Percentiles rank a stretch among this genome's conserved stretches.
Conservation (phyloP, 2,113 vertebrate species). For the Lagopus leucura region DNA sequence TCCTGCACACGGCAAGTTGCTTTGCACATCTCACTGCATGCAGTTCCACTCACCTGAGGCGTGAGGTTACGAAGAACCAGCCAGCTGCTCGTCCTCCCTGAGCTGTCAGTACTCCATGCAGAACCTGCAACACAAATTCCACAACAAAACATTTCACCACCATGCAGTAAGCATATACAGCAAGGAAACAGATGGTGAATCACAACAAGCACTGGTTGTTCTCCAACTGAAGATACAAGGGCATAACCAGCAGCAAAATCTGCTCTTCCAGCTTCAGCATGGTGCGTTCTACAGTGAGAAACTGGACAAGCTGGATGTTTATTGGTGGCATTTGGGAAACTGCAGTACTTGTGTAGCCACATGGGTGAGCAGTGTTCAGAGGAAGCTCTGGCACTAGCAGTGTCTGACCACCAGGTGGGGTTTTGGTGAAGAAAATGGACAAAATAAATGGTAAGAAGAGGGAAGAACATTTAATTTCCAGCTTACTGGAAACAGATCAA, state of each 20-base stretch:
- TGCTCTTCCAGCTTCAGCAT: neutral
- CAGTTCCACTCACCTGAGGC: conserved; percentile 84
- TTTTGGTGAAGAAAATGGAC: neutral
- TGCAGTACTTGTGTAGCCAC: neutral
- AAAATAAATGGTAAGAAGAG: neutral
- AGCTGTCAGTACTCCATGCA: conserved; percentile 95
- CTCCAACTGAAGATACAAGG: neutral
- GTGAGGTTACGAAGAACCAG: conserved; percentile 98
- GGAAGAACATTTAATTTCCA: neutral
- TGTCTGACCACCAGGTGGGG: neutral
- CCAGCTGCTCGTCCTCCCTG: conserved; percentile 97
- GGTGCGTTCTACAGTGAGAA: neutral
- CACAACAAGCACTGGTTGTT: neutral
- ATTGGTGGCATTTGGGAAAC: neutral
- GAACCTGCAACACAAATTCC: conserved; percentile 80
- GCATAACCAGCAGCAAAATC: neutral
- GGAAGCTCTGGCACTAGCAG: neutral
- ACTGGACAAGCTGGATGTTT: neutral
- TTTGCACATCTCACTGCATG: neutral
- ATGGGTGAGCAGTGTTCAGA: neutral
- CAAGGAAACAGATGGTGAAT: neutral
- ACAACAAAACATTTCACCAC: neutral
- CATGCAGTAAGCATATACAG: neutral
- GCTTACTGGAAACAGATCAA: neutral
- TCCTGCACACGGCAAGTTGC: neutral